phyloP scores from a whole-genome alignment of 64 coral and sea anemone species.

The Stichodactyla helianthus region DNA sequence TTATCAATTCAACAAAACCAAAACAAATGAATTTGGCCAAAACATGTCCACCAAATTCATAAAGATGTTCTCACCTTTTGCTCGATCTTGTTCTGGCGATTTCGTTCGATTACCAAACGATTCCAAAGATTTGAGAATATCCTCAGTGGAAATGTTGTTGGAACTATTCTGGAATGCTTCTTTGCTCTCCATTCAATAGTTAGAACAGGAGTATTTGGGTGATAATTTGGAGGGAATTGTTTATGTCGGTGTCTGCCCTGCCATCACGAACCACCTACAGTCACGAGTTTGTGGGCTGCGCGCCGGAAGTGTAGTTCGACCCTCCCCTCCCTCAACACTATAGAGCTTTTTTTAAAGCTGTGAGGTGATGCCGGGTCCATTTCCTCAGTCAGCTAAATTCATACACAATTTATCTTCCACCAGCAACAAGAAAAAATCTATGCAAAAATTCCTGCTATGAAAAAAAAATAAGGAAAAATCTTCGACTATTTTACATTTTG shows the following conservation, averaged over 20 bases:
- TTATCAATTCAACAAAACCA: background rate
- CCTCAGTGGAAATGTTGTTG: slow-evolving; percentile 23
- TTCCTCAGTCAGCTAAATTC: too few species aligned
- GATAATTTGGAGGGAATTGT: background rate
- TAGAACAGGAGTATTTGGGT: background rate
- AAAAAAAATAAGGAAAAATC: too few species aligned
- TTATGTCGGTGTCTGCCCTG: background rate
- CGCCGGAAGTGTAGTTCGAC: background rate
- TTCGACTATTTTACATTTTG: too few species aligned
- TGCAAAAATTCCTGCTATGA: too few species aligned
- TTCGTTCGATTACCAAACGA: slow-evolving; percentile 26
- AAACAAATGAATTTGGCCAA: background rate
- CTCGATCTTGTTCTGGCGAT: slow-evolving; percentile 15
- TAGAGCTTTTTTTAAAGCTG: background rate
- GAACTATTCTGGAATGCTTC: background rate
- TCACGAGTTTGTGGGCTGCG: background rate
- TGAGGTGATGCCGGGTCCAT: too few species aligned
- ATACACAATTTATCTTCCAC: too few species aligned
- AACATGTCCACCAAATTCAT: background rate
- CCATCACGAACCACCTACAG: background rate
- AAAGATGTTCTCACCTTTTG: background rate
- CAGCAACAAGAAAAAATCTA: too few species aligned
- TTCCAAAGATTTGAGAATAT: slow-evolving; percentile 39
- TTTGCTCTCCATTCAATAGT: slow-evolving; percentile 34
- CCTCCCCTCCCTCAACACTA: background rate